These are phyloP conservation scores for Neelides sp. DNA, from an alignment of 1,140 invertebrate species.

Conservation along the genomic window DNA sequence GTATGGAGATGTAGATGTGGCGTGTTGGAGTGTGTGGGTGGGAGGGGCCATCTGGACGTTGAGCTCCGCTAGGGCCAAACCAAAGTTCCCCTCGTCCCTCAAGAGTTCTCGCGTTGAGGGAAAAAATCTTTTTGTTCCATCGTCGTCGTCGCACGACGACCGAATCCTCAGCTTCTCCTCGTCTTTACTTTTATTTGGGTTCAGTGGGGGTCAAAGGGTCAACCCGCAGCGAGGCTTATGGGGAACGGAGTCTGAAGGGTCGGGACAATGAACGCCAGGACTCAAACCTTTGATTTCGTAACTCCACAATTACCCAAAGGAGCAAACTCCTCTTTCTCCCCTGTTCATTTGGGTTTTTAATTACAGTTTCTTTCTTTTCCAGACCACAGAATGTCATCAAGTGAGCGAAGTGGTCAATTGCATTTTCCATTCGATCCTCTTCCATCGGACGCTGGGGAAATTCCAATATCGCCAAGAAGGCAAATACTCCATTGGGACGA, in stretches of 20 bases:
- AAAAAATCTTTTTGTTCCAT: background rate
- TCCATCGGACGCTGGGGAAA: conserved; percentile 87
- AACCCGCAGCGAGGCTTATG: no score
- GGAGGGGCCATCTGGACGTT: no score
- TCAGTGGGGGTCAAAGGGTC: no score
- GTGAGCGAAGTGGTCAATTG: conserved; percentile 86
- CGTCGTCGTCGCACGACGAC: background rate
- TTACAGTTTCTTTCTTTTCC: conserved; percentile 26
- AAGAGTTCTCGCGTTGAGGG: no score
- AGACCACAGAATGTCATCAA: conserved; percentile 77
- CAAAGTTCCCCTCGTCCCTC: no score
- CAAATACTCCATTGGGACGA: conserved; percentile 84
- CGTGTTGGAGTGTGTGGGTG: no score
- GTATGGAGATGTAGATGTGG: no score
- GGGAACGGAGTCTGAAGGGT: no score
- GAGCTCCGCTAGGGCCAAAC: no score
- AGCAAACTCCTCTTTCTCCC: conserved; percentile 2
- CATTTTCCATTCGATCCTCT: conserved; percentile 88
- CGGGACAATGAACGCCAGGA: conserved; percentile 66
- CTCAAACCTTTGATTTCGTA: conserved; percentile 69
- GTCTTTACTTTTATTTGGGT: no score
- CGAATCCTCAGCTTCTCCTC: no score
- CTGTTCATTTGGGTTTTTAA: conserved; percentile 12
- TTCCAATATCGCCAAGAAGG: conserved; percentile 86
- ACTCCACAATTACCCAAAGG: conserved; percentile 25